Base-by-base conservation (phyloP, 2,888 invertebrate species). In the Vanessa cardui region DNA sequence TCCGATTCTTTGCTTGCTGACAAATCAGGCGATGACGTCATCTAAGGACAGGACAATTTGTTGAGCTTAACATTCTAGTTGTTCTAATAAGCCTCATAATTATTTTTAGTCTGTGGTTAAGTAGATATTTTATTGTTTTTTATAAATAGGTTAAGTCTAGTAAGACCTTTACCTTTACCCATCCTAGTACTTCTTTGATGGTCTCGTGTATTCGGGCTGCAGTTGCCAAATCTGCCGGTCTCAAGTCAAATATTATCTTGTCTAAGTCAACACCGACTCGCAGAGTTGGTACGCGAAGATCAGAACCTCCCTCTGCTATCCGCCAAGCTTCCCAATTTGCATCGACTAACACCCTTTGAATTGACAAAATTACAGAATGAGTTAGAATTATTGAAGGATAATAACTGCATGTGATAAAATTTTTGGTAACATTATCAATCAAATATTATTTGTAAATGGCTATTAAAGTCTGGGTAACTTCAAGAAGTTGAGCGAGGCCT, bases 251-350 rank as follows among this genome's bases (percentile, higher is more conserved):
- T 0, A 72, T 74, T 4, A 85, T 68, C 12, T 77, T 74, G 72
- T 90, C 90, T 0, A 85, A 26, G 46, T 89, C 87, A 0, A 89
- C 1, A 18, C 74, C 69, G 6, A 82, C 50, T 5, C 77, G 77
- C 2, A 87, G 68, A 0, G 76, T 73, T 0, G 90, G 88, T 33
- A 83, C 80, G 4, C 65, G 74, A 0, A 80, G 75, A 0, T 74
- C 60, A 0, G 66, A 6, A 0, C 82, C 83, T 0, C 81, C 80
- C 58, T 89, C 89, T 0, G 77, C 76, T 15, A 84, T 84, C 0
- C 85, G 81, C 89, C 91, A 90, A 7, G 84, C 77, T 60, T 90
- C 89, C 90, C 91, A 92, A 0, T 68, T 73, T 3, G 85, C 87
- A 49, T 86, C 83, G 16, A 83, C 7, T 31, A 83, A 77, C n/a